Evolutionary conservation across 1,140 invertebrate genomes (phyloP).

Genomic region (Microplitis demolitor): DNA sequence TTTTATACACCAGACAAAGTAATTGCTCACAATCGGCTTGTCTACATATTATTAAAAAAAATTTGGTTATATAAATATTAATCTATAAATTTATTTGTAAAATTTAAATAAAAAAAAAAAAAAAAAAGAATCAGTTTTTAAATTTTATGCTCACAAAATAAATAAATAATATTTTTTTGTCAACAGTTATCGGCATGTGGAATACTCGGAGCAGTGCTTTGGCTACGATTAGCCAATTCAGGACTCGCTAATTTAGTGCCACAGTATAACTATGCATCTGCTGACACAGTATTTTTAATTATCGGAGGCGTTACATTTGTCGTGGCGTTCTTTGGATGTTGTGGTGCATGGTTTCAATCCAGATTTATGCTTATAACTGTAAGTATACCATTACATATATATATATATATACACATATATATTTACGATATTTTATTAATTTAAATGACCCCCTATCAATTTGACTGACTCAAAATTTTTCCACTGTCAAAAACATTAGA

Average conservation of each 20-base stretch:
- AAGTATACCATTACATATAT: conserved; percentile 43
- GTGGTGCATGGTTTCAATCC: conserved; percentile 81
- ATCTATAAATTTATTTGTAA: too few species aligned
- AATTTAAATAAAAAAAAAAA: too few species aligned
- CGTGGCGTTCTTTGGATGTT: conserved; percentile 80
- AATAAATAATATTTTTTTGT: background rate
- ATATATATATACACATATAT: background rate
- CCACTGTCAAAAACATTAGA: too few species aligned
- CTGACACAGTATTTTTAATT: conserved; percentile 71
- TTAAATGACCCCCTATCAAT: background rate
- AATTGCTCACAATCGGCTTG: too few species aligned
- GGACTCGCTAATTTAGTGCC: conserved; percentile 75
- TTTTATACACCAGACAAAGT: too few species aligned
- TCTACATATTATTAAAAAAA: too few species aligned
- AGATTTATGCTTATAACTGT: conserved; percentile 77
- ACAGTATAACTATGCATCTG: conserved; percentile 72
- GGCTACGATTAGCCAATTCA: conserved; percentile 72
- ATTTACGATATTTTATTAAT: too few species aligned
- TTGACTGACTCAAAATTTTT: background rate
- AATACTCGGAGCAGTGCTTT: conserved; percentile 75
- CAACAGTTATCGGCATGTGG: conserved; percentile 76
- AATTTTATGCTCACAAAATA: too few species aligned
- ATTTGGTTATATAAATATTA: too few species aligned
- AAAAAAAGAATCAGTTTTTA: too few species aligned
- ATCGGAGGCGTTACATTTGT: conserved; percentile 73